Conservation (phyloP, 2,113 vertebrate genomes). For the Chlamydotis undulata region DNA sequence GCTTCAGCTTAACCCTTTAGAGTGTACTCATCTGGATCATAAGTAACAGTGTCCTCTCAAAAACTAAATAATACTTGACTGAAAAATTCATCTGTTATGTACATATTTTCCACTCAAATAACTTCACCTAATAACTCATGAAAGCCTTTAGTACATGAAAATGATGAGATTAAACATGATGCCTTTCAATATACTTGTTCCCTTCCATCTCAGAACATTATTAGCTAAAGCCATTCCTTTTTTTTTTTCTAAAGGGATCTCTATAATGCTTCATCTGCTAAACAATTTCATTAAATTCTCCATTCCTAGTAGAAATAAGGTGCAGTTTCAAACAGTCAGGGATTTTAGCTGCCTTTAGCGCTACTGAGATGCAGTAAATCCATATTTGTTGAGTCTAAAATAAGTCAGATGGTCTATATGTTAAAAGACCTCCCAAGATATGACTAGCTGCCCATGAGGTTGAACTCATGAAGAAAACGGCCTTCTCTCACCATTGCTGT, state of each 20-base stretch:
- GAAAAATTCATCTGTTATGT: constrained; percentile 26
- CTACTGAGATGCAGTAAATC: neutral
- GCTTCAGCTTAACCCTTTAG: constrained; percentile 59
- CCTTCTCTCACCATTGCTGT: neutral
- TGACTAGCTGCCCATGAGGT: neutral
- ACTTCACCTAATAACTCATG: neutral
- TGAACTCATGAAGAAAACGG: neutral
- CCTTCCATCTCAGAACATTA: neutral
- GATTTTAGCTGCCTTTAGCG: neutral
- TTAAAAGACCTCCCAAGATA: neutral
- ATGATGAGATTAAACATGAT: constrained; percentile 23
- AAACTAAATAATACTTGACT: constrained; percentile 15
- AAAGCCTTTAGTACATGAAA: constrained; percentile 22
- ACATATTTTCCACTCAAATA: constrained; percentile 18
- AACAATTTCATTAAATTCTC: constrained; percentile 26
- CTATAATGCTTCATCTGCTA: constrained; percentile 13
- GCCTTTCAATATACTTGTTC: neutral
- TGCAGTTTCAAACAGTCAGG: neutral
- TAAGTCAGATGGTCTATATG: neutral
- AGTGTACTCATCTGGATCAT: constrained; percentile 17
- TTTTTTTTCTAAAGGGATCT: constrained; percentile 9
- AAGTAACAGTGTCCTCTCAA: constrained; percentile 31
- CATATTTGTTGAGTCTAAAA: neutral
- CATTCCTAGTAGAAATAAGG: neutral
- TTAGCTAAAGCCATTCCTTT: constrained; percentile 17